These are phyloP conservation scores for Copidosoma aretas DNA, from an alignment of 2,888 invertebrate genomes.

Conservation along the genomic window DNA sequence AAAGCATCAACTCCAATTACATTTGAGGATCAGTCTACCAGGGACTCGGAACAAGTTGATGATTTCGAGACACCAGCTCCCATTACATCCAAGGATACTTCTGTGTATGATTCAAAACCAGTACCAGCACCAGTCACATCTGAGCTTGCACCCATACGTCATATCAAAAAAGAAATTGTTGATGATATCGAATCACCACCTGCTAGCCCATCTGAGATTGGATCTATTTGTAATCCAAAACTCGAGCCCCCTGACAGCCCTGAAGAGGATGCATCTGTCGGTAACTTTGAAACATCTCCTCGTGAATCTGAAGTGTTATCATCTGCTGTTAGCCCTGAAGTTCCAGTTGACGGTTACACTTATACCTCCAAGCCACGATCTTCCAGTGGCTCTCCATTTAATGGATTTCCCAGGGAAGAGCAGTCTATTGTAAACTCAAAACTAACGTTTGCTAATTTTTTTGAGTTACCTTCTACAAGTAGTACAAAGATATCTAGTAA, in stretches of 20 bases:
- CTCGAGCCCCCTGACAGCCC: neutral
- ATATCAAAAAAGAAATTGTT: neutral
- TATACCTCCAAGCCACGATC: neutral
- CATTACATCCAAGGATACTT: neutral
- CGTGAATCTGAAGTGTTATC: neutral
- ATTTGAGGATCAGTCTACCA: neutral
- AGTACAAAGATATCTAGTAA: neutral
- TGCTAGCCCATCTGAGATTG: neutral
- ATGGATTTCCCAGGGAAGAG: neutral
- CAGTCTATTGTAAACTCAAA: slow-evolving; percentile 5
- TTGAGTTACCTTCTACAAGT: neutral
- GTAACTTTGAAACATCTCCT: neutral
- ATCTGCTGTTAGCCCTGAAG: neutral
- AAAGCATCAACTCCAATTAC: neutral
- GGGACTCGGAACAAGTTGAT: neutral
- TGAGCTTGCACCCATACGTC: too few species aligned
- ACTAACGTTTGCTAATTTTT: slow-evolving; percentile 4
- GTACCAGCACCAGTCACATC: too few species aligned
- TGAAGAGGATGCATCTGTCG: neutral
- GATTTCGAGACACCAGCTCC: neutral
- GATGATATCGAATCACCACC: neutral
- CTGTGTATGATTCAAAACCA: neutral
- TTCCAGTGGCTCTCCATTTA: neutral
- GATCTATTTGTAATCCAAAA: neutral
- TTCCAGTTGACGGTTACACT: neutral